These are phyloP conservation scores for Dicyrtomina minuta DNA, from an alignment of 2,888 invertebrate genomes.

Conservation along the genomic window DNA sequence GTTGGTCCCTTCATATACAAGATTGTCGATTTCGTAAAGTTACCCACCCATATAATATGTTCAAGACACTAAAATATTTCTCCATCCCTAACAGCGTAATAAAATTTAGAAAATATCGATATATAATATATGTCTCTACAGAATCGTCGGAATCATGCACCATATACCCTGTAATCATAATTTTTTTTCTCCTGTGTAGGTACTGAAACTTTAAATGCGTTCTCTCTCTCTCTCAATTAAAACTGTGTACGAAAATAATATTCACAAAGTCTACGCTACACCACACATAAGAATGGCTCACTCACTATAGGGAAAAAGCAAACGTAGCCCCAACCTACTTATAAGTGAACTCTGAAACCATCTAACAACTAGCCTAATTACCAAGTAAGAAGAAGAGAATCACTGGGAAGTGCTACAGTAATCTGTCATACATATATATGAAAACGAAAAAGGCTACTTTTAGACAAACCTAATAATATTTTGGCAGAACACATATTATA, in stretches of 20 bases:
- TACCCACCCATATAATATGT: neutral
- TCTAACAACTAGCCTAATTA: too few relatives aligned
- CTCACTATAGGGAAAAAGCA: too few relatives aligned
- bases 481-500: too few relatives aligned
- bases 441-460: too few relatives aligned
- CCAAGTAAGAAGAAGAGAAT: too few relatives aligned
- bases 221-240: neutral
- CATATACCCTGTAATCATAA: neutral
- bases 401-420: too few relatives aligned
- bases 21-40: neutral
- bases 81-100: neutral
- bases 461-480: too few relatives aligned
- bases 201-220: neutral
- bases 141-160: neutral
- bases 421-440: too few relatives aligned
- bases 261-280: neutral
- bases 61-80: constrained; percentile 1
- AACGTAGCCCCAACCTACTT: too few relatives aligned
- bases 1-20: constrained; percentile 2
- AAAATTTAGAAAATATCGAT: neutral
- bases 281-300: too few relatives aligned
- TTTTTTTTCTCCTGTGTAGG: neutral
- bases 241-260: constrained; percentile 4
- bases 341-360: too few relatives aligned
- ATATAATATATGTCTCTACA: neutral